phyloP scores from a whole-genome alignment of 2,888 invertebrate species.

The Trissonchulus sp. region DNA sequence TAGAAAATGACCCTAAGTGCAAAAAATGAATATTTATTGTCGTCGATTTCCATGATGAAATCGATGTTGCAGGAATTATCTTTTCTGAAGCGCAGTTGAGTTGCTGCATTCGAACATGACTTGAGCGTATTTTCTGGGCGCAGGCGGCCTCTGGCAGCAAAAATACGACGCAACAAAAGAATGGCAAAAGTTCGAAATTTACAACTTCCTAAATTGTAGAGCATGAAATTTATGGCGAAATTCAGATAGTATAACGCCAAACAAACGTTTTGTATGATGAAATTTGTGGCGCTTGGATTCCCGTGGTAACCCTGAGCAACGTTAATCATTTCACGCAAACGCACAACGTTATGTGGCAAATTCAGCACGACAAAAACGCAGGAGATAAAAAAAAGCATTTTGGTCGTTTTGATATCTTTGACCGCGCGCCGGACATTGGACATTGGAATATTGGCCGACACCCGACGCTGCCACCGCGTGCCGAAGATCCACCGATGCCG shows the following conservation, averaged over 20 bases:
- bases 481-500: too few species aligned
- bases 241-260: constrained; percentile 15
- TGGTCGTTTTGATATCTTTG: not conserved
- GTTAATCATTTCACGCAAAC: constrained; percentile 4
- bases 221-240: constrained; percentile 21
- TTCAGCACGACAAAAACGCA: constrained; percentile 16
- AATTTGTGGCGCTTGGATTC: not conserved
- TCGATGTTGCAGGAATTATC: too few species aligned
- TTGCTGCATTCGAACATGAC: not conserved
- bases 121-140: not conserved
- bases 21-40: too few species aligned
- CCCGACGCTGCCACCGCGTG: too few species aligned
- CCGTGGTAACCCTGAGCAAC: not conserved
- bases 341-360: constrained; percentile 16
- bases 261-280: not conserved
- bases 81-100: not conserved
- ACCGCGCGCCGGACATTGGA: too few species aligned
- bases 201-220: constrained; percentile 12
- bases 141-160: not conserved
- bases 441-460: too few species aligned
- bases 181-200: not conserved
- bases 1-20: too few species aligned
- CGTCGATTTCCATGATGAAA: too few species aligned
- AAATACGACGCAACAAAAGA: not conserved
- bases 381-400: constrained; percentile 20